Conservation (phyloP, 2,113 vertebrate genomes). For the Psettodes erumei region DNA sequence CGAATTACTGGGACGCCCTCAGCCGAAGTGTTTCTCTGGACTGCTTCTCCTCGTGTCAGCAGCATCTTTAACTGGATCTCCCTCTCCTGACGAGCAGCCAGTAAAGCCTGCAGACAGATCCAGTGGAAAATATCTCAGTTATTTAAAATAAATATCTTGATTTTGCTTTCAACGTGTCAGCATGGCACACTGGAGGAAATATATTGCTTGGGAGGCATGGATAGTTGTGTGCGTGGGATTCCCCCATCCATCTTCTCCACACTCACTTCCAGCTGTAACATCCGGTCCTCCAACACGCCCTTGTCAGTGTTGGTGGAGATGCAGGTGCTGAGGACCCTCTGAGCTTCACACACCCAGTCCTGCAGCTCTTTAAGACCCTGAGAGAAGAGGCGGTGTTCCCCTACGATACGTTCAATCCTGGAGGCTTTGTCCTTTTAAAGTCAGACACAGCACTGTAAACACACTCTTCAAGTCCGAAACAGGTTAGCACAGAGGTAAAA, state of each 20-base stretch:
- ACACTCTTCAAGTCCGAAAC: slow-evolving; percentile 13
- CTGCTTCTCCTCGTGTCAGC: slow-evolving; percentile 91
- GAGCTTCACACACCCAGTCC: slow-evolving; percentile 91
- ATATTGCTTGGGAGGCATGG: neutral
- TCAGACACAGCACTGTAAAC: slow-evolving; percentile 24
- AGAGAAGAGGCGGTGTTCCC: slow-evolving; percentile 93
- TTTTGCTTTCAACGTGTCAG: neutral
- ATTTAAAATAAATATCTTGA: neutral
- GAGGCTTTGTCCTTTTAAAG: slow-evolving; percentile 91
- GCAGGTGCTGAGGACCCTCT: slow-evolving; percentile 90
- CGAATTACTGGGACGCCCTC: slow-evolving; percentile 91
- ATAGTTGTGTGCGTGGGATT: neutral
- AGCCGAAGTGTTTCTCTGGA: slow-evolving; percentile 92
- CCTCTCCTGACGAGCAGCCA: slow-evolving; percentile 91
- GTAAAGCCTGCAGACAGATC: slow-evolving; percentile 81
- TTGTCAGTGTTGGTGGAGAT: slow-evolving; percentile 90
- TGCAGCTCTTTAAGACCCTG: slow-evolving; percentile 91
- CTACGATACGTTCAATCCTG: slow-evolving; percentile 90
- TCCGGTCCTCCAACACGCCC: slow-evolving; percentile 90
- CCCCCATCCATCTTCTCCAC: neutral
- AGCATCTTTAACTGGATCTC: slow-evolving; percentile 97
- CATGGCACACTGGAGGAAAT: neutral
- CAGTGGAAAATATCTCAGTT: neutral
- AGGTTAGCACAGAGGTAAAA: neutral
- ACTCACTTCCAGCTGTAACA: slow-evolving; percentile 93